Evolutionary conservation across 2,797 vertebrate species (phyloP).

Genomic region (Tadarida brasiliensis): DNA sequence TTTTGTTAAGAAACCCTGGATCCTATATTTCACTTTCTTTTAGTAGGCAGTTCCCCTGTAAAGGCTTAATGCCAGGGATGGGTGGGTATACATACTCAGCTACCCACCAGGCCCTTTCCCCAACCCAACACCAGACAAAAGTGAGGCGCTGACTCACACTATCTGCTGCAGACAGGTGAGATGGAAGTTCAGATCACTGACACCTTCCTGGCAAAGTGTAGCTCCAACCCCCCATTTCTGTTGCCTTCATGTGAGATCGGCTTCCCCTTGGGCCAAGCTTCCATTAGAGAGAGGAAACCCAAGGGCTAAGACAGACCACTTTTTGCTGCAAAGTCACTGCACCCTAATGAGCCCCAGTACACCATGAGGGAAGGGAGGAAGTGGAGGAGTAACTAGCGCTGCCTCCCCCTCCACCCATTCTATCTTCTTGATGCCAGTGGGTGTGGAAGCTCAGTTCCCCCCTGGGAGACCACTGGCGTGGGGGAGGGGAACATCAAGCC

Average conservation of each 20-base stretch:
- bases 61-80: neutral
- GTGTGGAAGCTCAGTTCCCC: neutral
- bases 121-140: neutral
- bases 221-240: neutral
- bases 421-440: neutral
- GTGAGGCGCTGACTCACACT: neutral
- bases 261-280: neutral
- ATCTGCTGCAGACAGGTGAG: neutral
- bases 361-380: neutral
- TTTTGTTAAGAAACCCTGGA: neutral
- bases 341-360: neutral
- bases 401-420: neutral
- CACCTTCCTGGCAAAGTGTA: neutral
- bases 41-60: neutral
- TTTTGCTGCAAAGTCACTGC: neutral
- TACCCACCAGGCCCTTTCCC: neutral
- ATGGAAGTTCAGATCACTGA: neutral
- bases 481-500: neutral
- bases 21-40: neutral
- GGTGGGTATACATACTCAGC: neutral
- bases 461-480: neutral
- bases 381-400: neutral
- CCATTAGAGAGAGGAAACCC: neutral
- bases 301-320: neutral
- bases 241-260: neutral